Conservation (phyloP, 2,113 vertebrate genomes). For the Sarotherodon lohbergeri region DNA sequence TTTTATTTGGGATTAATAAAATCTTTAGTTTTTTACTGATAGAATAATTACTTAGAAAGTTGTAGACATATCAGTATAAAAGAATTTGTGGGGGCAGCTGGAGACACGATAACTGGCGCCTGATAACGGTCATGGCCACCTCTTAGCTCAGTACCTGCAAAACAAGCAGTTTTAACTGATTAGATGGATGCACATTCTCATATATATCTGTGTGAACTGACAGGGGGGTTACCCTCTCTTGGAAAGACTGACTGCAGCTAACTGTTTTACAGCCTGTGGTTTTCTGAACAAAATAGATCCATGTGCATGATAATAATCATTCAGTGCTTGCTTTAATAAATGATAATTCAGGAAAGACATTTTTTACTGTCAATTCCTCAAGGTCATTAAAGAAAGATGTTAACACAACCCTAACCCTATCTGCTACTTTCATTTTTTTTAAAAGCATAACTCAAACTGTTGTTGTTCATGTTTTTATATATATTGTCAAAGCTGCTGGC, state of each 20-base stretch:
- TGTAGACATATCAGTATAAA: background rate
- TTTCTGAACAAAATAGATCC: no score
- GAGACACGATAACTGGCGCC: background rate
- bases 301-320: no score
- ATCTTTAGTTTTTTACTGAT: background rate
- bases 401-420: background rate
- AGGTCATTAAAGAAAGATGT: no score
- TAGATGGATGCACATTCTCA: background rate
- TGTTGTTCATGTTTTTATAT: background rate
- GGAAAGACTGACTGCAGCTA: no score
- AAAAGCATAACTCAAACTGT: background rate
- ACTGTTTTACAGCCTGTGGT: no score
- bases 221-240: no score
- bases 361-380: no score
- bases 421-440: fast-evolving
- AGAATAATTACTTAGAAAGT: background rate
- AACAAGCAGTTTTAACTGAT: background rate
- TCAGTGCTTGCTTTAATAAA: no score
- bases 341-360: no score
- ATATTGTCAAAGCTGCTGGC: background rate
- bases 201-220: no score
- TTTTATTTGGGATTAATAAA: background rate
- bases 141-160: background rate
- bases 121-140: background rate
- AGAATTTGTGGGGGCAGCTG: background rate